phyloP scores from a whole-genome alignment of 2,113 vertebrate species.

The Haemorhous mexicanus region DNA sequence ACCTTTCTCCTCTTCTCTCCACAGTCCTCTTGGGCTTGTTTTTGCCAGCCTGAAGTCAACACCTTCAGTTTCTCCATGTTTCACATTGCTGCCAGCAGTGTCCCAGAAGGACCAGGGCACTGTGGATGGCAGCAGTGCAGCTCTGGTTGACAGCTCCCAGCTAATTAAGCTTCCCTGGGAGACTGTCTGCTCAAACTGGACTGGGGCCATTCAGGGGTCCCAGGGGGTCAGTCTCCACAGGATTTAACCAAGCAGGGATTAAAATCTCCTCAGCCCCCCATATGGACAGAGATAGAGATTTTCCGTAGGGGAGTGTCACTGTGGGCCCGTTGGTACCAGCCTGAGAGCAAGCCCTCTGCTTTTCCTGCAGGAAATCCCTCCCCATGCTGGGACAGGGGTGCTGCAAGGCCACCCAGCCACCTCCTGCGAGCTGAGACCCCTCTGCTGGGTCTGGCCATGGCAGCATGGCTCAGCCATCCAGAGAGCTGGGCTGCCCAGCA shows the following conservation, averaged over 20 bases:
- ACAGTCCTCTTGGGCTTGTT: neutral
- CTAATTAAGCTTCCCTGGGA: neutral
- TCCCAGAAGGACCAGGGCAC: neutral
- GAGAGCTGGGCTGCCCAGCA: neutral
- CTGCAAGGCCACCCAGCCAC: neutral
- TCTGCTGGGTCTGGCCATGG: neutral
- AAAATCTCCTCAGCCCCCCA: neutral
- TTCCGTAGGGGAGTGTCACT: neutral
- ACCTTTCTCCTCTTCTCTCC: neutral
- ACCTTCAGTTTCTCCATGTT: neutral
- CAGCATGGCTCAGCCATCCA: neutral
- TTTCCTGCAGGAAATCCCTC: neutral
- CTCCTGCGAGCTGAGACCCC: neutral
- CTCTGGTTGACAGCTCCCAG: neutral
- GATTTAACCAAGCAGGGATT: neutral
- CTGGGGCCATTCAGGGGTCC: neutral
- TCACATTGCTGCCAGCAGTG: neutral
- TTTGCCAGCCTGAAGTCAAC: neutral
- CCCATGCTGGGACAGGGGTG: neutral
- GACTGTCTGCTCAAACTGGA: neutral
- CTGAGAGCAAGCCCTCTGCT: neutral
- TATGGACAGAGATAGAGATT: neutral
- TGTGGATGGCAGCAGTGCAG: neutral
- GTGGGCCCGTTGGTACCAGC: neutral
- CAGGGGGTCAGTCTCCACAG: neutral